These are phyloP conservation scores for Menidia beryllina DNA, from an alignment of 2,113 vertebrate species.

Conservation along the genomic window DNA sequence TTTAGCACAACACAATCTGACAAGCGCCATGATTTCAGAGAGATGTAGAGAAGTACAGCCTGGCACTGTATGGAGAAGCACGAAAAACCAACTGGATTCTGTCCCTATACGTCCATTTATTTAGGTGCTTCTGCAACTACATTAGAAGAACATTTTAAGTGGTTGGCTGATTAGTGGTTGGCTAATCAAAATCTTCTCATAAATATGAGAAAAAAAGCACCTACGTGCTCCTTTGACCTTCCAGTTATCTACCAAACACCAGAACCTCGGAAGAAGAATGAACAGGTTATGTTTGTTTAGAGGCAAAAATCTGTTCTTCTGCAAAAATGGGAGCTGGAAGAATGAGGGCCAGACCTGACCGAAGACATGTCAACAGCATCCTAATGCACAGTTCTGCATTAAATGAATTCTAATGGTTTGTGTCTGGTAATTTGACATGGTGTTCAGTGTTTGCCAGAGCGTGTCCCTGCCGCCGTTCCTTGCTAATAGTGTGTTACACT, in stretches of 20 bases:
- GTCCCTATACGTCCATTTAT: background rate
- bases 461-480: conserved; percentile 33
- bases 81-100: background rate
- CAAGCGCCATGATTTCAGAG: conserved; percentile 15
- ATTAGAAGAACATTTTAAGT: background rate
- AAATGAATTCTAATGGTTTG: conserved; percentile 15
- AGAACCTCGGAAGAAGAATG: background rate
- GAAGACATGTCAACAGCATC: conserved; percentile 2
- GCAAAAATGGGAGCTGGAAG: background rate
- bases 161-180: background rate
- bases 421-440: conserved; percentile 44
- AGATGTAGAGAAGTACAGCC: background rate
- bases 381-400: background rate
- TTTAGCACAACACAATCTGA: conserved; percentile 47
- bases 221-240: background rate
- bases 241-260: background rate
- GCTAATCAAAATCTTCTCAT: background rate
- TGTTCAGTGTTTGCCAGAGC: conserved; percentile 28
- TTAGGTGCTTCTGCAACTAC: background rate
- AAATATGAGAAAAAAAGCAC: background rate
- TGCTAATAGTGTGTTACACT: conserved; percentile 26
- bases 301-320: fast-evolving
- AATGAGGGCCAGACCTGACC: background rate
- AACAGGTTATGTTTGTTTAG: background rate
- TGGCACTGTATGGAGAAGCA: background rate